Conservation (phyloP, 2,888 invertebrate genomes). For the Apocheima hispidaria region DNA sequence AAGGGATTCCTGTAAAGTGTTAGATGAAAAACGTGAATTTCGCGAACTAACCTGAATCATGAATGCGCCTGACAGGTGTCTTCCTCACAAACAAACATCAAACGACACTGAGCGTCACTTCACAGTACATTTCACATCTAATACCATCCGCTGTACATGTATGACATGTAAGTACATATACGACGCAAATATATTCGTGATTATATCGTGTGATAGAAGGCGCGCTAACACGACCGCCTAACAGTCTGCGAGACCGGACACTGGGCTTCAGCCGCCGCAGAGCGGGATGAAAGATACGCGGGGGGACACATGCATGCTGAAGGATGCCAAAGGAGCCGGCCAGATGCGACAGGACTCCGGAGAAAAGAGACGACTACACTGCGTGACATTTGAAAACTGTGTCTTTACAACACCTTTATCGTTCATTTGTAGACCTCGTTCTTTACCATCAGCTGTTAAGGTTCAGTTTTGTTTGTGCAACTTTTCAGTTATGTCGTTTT, state of each 20-base stretch:
- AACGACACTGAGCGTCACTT: conserved; percentile 74
- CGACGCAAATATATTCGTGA: conserved; percentile 66
- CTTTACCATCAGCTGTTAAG: conserved; percentile 33
- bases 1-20: conserved; percentile 17
- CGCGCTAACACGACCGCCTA: conserved; percentile 77
- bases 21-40: conserved; percentile 41
- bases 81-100: conserved; percentile 75
- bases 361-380: conserved; percentile 86
- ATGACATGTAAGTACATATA: conserved; percentile 60
- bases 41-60: conserved; percentile 82
- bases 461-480: conserved; percentile 46
- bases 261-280: conserved; percentile 78
- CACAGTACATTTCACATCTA: conserved; percentile 83
- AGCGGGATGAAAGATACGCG: conserved; percentile 84
- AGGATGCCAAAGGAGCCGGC: conserved; percentile 84
- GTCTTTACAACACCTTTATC: conserved; percentile 78
- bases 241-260: conserved; percentile 81
- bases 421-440: conserved; percentile 42
- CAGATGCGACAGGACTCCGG: conserved; percentile 85
- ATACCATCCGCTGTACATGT: conserved; percentile 67
- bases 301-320: conserved; percentile 79
- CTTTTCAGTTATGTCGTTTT: conserved; percentile 59
- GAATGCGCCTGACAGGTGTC: conserved; percentile 68
- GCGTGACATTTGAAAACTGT: conserved; percentile 85
- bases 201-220: conserved; percentile 56